phyloP scores from a whole-genome alignment of 2,797 vertebrate species.

The Scleropages formosus region DNA sequence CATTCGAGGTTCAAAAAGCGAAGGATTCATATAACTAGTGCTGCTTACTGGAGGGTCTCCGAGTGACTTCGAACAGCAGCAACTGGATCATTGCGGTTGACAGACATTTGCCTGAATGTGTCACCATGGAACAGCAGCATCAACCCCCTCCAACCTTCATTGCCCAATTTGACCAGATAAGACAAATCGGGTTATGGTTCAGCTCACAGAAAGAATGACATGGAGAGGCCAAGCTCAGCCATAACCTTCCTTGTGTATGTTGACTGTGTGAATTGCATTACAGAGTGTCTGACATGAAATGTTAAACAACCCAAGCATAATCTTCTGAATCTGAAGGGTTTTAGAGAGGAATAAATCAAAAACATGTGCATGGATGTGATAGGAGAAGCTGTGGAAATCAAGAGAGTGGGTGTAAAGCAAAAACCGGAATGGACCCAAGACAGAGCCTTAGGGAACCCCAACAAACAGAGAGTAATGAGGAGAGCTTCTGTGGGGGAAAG shows the following conservation, averaged over 20 bases:
- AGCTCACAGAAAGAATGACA: conserved; percentile 69
- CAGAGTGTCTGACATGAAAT: not conserved
- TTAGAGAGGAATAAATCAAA: not conserved
- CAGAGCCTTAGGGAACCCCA: not conserved
- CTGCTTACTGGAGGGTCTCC: not conserved
- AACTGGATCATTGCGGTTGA: conserved; percentile 45
- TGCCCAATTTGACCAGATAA: conserved; percentile 75
- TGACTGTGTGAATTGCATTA: not conserved
- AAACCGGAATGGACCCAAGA: not conserved
- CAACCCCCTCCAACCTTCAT: conserved; percentile 60
- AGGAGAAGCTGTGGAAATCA: not conserved
- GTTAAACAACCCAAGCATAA: not conserved
- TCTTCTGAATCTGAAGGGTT: not conserved
- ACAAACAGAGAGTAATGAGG: not conserved
- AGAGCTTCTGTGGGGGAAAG: not conserved
- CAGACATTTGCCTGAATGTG: conserved; percentile 70
- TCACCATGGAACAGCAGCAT: conserved; percentile 69
- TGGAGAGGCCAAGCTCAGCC: conserved; percentile 64
- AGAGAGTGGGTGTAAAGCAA: not conserved
- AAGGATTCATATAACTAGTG: not conserved
- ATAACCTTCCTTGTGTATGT: conserved; percentile 54
- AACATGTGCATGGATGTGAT: not conserved
- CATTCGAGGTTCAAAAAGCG: conserved; percentile 23
- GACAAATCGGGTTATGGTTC: conserved; percentile 65
- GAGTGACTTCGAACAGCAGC: not conserved